These are phyloP conservation scores for Lasaia peninsularis DNA, from an alignment of 1,140 invertebrate species.

Conservation along the genomic window DNA sequence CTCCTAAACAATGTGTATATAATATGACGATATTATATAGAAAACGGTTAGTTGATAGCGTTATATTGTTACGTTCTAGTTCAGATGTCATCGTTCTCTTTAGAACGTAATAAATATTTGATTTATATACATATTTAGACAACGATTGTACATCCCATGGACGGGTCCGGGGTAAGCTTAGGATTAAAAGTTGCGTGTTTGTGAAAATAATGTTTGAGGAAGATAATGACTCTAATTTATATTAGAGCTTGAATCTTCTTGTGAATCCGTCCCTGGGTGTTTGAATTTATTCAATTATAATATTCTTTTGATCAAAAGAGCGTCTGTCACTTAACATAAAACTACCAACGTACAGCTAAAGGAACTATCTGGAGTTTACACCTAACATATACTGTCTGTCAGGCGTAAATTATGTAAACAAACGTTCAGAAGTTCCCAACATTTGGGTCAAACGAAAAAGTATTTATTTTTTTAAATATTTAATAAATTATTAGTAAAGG, in stretches of 20 bases:
- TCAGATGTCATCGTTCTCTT: neutral
- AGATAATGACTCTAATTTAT: slow-evolving; percentile 13
- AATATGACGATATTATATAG: slow-evolving; percentile 1
- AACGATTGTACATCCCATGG: neutral
- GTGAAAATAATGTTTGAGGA: neutral
- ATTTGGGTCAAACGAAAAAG: too few relatives aligned
- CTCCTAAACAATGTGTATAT: neutral
- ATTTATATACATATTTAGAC: slow-evolving; percentile 4
- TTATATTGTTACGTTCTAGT: slow-evolving; percentile 9
- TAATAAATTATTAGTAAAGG: neutral
- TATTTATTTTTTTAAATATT: too few relatives aligned
- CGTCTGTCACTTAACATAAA: too few relatives aligned
- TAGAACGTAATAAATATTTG: slow-evolving; percentile 8
- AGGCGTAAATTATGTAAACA: too few relatives aligned
- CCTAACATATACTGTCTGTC: too few relatives aligned
- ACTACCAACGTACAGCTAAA: too few relatives aligned
- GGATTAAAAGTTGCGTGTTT: neutral
- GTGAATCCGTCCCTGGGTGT: slow-evolving; percentile 17
- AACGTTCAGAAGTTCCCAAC: too few relatives aligned
- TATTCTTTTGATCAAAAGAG: neutral
- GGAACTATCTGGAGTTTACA: too few relatives aligned
- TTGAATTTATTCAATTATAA: slow-evolving; percentile 22
- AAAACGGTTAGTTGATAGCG: slow-evolving; percentile 1
- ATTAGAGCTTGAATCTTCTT: slow-evolving; percentile 13
- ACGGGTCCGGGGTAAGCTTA: neutral